phyloP scores from a whole-genome alignment of 2,797 vertebrate species.

The Triplophysa yarkandensis region DNA sequence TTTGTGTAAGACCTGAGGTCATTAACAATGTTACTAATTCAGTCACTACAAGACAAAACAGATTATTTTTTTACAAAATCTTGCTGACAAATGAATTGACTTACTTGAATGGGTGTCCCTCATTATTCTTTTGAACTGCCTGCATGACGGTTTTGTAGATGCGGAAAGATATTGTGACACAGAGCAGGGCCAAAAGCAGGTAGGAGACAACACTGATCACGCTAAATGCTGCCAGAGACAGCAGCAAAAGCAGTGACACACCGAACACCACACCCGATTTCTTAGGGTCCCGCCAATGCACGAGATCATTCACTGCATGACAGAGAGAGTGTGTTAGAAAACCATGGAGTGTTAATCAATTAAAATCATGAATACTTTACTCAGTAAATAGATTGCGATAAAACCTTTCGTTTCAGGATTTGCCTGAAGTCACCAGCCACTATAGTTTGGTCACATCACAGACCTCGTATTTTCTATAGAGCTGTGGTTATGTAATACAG shows the following conservation, averaged over 20 bases:
- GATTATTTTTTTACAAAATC: background rate
- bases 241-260: conserved; percentile 83
- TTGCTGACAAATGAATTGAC: conserved; percentile 41
- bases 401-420: background rate
- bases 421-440: background rate
- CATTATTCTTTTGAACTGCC: conserved; percentile 89
- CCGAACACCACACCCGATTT: conserved; percentile 88
- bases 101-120: conserved; percentile 93
- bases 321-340: conserved; percentile 22
- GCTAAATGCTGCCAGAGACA: conserved; percentile 91
- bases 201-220: conserved; percentile 90
- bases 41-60: no score
- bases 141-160: conserved; percentile 92
- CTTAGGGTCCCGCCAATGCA: conserved; percentile 91
- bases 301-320: conserved; percentile 82
- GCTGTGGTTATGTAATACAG: no score
- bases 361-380: background rate
- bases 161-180: conserved; percentile 92
- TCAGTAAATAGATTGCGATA: background rate
- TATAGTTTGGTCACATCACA: background rate
- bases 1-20: no score
- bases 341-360: background rate
- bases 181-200: conserved; percentile 88
- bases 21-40: no score
- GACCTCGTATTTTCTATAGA: conserved; percentile 18